A percentile compares a stretch with the other conserved stretches of the same genome.
Conservation (phyloP, 2,113 vertebrate species). For the Nerophis lumbriciformis region DNA sequence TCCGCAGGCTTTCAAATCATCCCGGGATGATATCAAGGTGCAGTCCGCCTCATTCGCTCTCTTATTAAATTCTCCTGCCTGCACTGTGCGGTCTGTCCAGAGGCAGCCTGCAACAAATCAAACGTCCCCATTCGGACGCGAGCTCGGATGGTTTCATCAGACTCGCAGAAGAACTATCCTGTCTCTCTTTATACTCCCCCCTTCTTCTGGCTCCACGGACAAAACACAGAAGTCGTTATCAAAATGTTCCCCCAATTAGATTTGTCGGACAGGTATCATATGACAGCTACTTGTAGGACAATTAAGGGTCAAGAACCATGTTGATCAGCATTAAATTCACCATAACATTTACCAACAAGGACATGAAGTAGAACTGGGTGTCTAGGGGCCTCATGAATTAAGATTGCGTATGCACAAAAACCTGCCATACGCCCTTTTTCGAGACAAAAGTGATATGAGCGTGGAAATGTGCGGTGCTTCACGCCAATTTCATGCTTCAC, state of each 20-base stretch:
- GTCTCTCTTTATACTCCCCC: slow-evolving; percentile 11
- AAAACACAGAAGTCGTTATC: slow-evolving; percentile 66
- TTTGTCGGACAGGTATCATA: slow-evolving; percentile 51
- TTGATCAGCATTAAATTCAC: too few species aligned
- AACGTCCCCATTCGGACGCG: slow-evolving; percentile 68
- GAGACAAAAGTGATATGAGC: too few species aligned
- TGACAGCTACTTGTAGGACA: slow-evolving; percentile 19
- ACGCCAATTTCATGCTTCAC: too few species aligned
- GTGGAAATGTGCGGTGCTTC: too few species aligned
- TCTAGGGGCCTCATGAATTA: too few species aligned
- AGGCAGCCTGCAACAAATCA: slow-evolving; percentile 69
- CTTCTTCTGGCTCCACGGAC: slow-evolving; percentile 45
- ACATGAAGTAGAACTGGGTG: too few species aligned
- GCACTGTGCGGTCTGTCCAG: slow-evolving; percentile 60
- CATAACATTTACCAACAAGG: too few species aligned
- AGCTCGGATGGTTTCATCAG: slow-evolving; percentile 59
- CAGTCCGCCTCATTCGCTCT: slow-evolving; percentile 56
- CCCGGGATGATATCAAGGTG: slow-evolving; percentile 89
- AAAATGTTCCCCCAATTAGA: slow-evolving; percentile 64
- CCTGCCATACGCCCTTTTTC: too few species aligned
- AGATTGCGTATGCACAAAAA: too few species aligned
- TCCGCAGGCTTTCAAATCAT: slow-evolving; percentile 93
- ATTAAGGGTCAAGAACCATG: too few species aligned
- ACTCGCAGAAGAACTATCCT: slow-evolving; percentile 21
- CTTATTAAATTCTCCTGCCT: slow-evolving; percentile 67